phyloP scores from a whole-genome alignment of 2,113 vertebrate genomes.

The Jaculus jaculus region DNA sequence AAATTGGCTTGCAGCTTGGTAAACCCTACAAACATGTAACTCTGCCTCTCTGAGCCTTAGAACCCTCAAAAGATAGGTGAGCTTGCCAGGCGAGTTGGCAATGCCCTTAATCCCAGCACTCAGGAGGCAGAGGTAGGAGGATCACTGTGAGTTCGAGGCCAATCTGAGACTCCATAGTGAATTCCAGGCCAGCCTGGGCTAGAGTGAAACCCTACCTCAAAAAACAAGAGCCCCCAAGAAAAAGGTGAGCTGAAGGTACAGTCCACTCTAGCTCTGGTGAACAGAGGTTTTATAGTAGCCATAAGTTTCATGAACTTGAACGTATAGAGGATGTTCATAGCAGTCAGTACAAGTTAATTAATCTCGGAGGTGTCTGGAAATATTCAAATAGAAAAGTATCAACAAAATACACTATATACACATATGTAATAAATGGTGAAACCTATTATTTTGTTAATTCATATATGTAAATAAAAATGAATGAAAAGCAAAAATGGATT shows the following conservation, averaged over 20 bases:
- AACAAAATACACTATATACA: not conserved
- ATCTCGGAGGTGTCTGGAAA: constrained; percentile 29
- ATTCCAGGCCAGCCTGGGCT: no score
- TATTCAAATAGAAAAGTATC: constrained; percentile 40
- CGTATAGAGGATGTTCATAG: not conserved
- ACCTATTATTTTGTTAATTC: not conserved
- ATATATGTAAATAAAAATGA: not conserved
- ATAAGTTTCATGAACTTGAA: constrained; percentile 5
- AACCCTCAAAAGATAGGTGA: constrained; percentile 32
- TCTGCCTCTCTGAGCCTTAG: constrained; percentile 12
- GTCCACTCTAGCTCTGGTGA: not conserved
- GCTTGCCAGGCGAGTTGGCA: no score
- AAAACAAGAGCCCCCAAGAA: constrained; percentile 49
- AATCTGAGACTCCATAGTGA: no score
- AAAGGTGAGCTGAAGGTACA: not conserved
- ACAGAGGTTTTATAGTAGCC: not conserved
- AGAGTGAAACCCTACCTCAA: no score
- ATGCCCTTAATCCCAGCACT: no score
- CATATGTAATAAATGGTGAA: not conserved
- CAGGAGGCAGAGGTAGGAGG: no score
- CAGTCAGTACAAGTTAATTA: constrained; percentile 40
- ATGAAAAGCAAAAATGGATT: constrained; percentile 39
- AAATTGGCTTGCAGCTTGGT: constrained; percentile 45
- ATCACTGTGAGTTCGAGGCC: no score
- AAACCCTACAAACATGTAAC: constrained; percentile 4